A percentile compares a stretch with the other conserved stretches of the same genome.
Conservation (phyloP, 2,888 invertebrate genomes). For the Cepaea hortensis region DNA sequence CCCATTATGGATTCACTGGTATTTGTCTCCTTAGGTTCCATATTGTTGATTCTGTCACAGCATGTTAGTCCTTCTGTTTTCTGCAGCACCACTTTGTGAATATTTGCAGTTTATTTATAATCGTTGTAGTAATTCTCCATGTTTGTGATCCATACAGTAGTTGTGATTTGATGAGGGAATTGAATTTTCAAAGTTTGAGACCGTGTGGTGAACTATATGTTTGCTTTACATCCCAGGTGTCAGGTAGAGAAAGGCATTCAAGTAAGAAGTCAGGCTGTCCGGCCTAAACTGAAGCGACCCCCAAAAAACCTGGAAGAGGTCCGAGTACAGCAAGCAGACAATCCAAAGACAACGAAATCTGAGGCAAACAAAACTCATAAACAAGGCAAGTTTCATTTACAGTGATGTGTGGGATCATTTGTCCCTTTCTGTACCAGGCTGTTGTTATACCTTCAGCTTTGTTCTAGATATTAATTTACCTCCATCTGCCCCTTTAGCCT, state of each 20-base stretch:
- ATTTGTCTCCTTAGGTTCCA: too few relatives aligned
- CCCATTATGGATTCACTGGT: too few relatives aligned
- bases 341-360: not conserved
- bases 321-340: constrained; percentile 52
- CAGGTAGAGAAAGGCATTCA: constrained; percentile 56
- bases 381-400: constrained; percentile 6
- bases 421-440: not conserved
- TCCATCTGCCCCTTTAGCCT: too few relatives aligned
- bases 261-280: constrained; percentile 58
- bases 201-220: too few relatives aligned
- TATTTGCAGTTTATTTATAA: too few relatives aligned
- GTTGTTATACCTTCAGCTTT: not conserved
- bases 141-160: too few relatives aligned
- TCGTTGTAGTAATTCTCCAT: too few relatives aligned
- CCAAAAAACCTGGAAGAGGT: constrained; percentile 59
- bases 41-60: too few relatives aligned
- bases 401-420: not conserved
- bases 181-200: too few relatives aligned
- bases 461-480: not conserved
- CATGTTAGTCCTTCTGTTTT: too few relatives aligned
- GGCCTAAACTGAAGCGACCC: constrained; percentile 58
- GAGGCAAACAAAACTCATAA: not conserved
- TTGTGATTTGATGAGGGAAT: too few relatives aligned
- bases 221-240: constrained; percentile 54
- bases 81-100: too few relatives aligned